Evolutionary conservation across 2,888 invertebrate genomes (phyloP).

Genomic region (Geotrupes spiniger): DNA sequence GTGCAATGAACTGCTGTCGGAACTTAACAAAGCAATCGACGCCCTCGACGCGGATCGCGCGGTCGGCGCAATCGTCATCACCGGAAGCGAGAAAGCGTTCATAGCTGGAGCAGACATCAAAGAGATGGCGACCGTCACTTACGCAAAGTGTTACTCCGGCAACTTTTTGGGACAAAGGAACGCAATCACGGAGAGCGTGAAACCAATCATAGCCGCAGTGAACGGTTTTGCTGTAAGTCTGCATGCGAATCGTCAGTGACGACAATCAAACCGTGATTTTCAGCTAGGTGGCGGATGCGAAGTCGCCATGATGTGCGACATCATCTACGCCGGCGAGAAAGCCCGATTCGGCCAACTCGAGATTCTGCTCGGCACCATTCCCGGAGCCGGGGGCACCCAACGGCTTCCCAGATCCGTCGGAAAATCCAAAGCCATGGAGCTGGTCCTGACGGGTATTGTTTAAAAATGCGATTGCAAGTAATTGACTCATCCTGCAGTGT

Average conservation of each 20-base stretch:
- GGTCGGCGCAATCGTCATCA: conserved; percentile 86
- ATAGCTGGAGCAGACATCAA: conserved; percentile 96
- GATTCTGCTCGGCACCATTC: conserved; percentile 95
- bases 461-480: conserved; percentile 1
- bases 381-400: conserved; percentile 97
- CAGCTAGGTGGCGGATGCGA: conserved; percentile 97
- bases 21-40: conserved; percentile 70
- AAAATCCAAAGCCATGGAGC: conserved; percentile 99
- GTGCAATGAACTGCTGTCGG: conserved; percentile 83
- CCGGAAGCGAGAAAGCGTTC: conserved; percentile 78
- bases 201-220: conserved; percentile 97
- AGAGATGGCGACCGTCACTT: conserved; percentile 83
- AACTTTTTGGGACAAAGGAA: conserved; percentile 88
- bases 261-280: neutral
- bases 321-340: conserved; percentile 97
- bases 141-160: conserved; percentile 64
- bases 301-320: conserved; percentile 99
- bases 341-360: conserved; percentile 99
- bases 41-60: conserved; percentile 68
- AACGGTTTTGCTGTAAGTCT: conserved; percentile 92
- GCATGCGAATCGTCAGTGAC: conserved; percentile 5
- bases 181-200: conserved; percentile 69
- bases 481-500: neutral
- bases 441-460: conserved; percentile 89
- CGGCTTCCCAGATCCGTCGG: conserved; percentile 81